Base-by-base conservation (phyloP, 2,888 invertebrate genomes). In the Drosophila dives region DNA sequence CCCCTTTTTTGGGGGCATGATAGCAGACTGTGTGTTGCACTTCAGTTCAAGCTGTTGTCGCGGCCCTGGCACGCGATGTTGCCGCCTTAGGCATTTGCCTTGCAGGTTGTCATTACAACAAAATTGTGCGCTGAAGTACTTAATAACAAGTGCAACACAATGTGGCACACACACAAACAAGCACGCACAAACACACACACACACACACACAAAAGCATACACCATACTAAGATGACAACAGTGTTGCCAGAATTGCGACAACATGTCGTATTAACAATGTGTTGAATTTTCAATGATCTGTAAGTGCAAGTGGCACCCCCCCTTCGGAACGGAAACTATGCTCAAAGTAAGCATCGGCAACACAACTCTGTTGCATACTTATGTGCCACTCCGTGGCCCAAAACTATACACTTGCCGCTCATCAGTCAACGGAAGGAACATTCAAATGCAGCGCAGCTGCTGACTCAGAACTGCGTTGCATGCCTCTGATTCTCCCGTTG, bases 101-200 rank as follows among this genome's bases (percentile, higher is more conserved):
- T 77, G 84, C 89, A 86, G 89, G 80, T 86, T 89, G 86, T 89
- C 86, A 86, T 86, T 86, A 89, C 78, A 78, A 78, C 83, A 84
- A 89, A 86, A 86, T 86, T 89, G 87, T 82, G 89, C 87, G 65
- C 86, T 69, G 74, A 78, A 86, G 87, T 86, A 86, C 86, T 86
- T 86, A 86, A 87, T 89, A 87, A 87, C 88, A 87, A 86, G 89
- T 87, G 89, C 86, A 88, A 72, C 81, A 88, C 85, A 88, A 85
- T 85, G 89, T 81, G 80, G 77, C 86, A 71, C 79, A 75, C 61
- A 74, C 77, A 49, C 64, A 58, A 64, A 64, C 63, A 56, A 29
- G n/a, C 53, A 61, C 53, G 63, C 62, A 68, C 29, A 42, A 10
- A 26, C 51, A 49, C 42, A 4, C 40, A 50, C 29, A 42, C 40